A percentile compares a stretch with the other conserved stretches of the same genome.
phyloP scores from a whole-genome alignment of 1,140 invertebrate genomes.

The Drosophila teissieri region DNA sequence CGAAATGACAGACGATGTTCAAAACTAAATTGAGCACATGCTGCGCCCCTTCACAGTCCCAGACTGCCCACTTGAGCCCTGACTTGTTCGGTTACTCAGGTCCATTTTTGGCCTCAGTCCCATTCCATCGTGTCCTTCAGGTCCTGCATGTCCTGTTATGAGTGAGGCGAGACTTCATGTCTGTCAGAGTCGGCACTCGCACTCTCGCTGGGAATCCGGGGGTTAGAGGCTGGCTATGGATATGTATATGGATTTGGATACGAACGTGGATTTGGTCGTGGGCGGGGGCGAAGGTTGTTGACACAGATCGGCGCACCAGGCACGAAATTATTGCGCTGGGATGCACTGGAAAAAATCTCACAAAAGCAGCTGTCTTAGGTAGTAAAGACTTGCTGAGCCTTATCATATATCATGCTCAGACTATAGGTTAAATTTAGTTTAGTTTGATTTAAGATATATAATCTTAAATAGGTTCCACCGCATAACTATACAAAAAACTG shows the following conservation, averaged over 20 bases:
- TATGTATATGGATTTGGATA: constrained; percentile 1
- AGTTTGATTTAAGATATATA: no score
- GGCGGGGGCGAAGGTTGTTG: constrained; percentile 41
- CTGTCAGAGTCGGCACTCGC: constrained; percentile 60
- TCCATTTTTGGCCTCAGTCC: constrained; percentile 26
- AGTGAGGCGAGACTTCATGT: constrained; percentile 63
- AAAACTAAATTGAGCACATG: constrained; percentile 75
- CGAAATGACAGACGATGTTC: constrained; percentile 43
- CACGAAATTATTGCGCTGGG: constrained; percentile 60
- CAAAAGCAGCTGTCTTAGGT: no score
- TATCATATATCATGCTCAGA: no score
- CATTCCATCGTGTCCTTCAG: constrained; percentile 18
- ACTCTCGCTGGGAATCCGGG: constrained; percentile 14
- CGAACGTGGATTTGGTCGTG: background rate
- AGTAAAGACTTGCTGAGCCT: no score
- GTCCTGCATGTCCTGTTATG: constrained; percentile 17
- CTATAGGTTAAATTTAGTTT: no score
- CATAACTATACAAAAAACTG: no score
- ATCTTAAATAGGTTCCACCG: no score
- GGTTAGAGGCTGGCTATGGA: constrained; percentile 1
- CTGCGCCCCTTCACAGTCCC: constrained; percentile 62
- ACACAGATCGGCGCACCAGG: constrained; percentile 69
- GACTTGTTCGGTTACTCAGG: constrained; percentile 11
- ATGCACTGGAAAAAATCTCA: constrained; percentile 19
- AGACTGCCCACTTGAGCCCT: constrained; percentile 20